Base-by-base conservation (phyloP, 2,888 invertebrate genomes). In the Heliconius sara region DNA sequence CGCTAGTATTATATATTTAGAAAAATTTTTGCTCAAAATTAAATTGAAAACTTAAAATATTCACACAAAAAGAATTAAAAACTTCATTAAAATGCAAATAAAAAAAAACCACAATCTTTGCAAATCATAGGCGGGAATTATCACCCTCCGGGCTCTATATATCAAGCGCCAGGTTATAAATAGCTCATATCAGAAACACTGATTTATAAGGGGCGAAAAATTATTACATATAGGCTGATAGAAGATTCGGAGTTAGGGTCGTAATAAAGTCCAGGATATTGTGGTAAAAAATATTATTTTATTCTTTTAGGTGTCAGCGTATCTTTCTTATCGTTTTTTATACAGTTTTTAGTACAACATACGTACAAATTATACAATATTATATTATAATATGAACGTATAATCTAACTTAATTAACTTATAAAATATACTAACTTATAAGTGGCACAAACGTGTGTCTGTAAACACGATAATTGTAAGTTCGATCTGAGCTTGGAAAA, bases 131-230 rank as follows among this genome's bases (percentile, higher is more conserved):
- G 86, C 87, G 84, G 87, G 87, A 87, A 89, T 91, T 90, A 90
- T 91, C 89, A 88, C 92, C 90, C 91, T 30, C 79, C 90, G 91
- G 92, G 90, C 92, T 34, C 34, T 88, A 91, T 91, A 92, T 89
- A 90, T 92, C 91, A 89, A 87, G 85, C 89, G 89, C 89, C 86
- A 86, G 87, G 88, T 88, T 91, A 92, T 92, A 92, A 92, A 92
- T 92, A 92, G 88, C 91, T 90, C 88, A 89, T 90, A 90, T 88
- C 87, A 89, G 92, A 91, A 91, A 91, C 89, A 90, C 90, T 92
- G 92, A 92, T 92, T 92, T 92, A 92, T 92, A 91, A 87, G 89
- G 88, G 88, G 85, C 84, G 86, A 89, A 88, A 90, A 91, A 90
- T 90, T 91, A 91, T 88, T 89, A 87, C 87, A 81, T 83, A 80